Evolutionary conservation across 2,113 vertebrate genomes (phyloP).

Genomic region (Sceloporus tristichus): DNA sequence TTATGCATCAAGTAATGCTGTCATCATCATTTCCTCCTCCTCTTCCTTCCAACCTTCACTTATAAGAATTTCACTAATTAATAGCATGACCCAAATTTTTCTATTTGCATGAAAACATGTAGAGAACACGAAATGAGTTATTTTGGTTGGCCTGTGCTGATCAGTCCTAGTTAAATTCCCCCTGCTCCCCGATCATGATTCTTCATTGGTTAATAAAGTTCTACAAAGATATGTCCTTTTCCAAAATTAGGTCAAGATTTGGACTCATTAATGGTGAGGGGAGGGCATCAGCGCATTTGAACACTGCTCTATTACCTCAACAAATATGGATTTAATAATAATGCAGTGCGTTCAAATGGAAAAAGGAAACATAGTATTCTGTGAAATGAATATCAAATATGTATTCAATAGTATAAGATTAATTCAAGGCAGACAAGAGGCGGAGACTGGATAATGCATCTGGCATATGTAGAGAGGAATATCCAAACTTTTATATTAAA

Average conservation of each 20-base stretch:
- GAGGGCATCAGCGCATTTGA: background rate
- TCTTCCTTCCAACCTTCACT: background rate
- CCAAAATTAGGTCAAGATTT: slow-evolving; percentile 14
- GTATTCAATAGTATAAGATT: slow-evolving; percentile 36
- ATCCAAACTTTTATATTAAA: slow-evolving; percentile 8
- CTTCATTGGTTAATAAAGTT: background rate
- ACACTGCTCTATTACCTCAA: slow-evolving; percentile 9
- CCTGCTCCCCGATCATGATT: background rate
- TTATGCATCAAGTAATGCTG: too few species aligned
- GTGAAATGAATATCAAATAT: slow-evolving; percentile 14
- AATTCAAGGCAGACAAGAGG: slow-evolving; percentile 22
- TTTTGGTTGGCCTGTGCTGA: background rate
- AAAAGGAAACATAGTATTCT: slow-evolving; percentile 14
- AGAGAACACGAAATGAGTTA: background rate
- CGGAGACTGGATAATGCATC: slow-evolving; percentile 11
- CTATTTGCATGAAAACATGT: background rate
- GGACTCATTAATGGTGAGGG: background rate
- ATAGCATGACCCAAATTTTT: background rate
- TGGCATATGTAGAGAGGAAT: background rate
- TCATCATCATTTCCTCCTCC: too few species aligned
- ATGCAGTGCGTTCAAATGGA: slow-evolving; percentile 13
- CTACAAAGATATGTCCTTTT: background rate
- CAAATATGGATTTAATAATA: slow-evolving; percentile 33
- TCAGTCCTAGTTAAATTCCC: background rate
- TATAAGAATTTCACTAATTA: background rate